Evolutionary conservation across 2,797 vertebrate species (phyloP).

Genomic region (Decapterus maruadsi): DNA sequence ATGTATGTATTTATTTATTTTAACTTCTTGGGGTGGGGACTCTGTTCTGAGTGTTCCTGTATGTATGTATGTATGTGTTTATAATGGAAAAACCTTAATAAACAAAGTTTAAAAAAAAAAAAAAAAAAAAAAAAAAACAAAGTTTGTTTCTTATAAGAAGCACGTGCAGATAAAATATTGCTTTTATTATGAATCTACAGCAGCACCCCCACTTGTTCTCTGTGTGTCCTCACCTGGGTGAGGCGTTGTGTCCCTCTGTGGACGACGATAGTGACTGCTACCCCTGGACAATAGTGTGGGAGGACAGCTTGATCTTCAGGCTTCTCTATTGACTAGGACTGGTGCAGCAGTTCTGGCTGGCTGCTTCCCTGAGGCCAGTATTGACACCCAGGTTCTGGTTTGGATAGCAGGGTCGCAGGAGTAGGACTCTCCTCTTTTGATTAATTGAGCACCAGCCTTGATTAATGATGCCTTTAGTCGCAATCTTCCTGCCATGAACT

Average conservation of each 20-base stretch:
- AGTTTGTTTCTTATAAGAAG: slow-evolving; percentile 15
- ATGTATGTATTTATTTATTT: no score
- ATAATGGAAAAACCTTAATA: no score
- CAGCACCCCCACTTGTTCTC: not conserved
- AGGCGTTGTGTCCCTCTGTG: slow-evolving; percentile 34
- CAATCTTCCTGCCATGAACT: slow-evolving; percentile 61
- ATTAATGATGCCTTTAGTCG: slow-evolving; percentile 80
- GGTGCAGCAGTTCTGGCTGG: slow-evolving; percentile 81
- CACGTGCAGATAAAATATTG: not conserved
- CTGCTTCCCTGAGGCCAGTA: slow-evolving; percentile 83
- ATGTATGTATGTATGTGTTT: no score
- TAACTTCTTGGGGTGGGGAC: no score
- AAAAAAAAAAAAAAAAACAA: slow-evolving; percentile 28
- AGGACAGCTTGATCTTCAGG: slow-evolving; percentile 77
- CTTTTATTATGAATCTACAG: not conserved
- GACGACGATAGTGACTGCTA: slow-evolving; percentile 46
- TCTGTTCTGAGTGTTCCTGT: no score
- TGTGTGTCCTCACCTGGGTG: not conserved
- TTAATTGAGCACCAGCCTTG: slow-evolving; percentile 81
- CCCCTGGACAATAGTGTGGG: slow-evolving; percentile 67
- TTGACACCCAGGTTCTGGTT: slow-evolving; percentile 83
- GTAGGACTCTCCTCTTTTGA: slow-evolving; percentile 76
- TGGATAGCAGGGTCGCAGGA: slow-evolving; percentile 75
- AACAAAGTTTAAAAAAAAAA: no score
- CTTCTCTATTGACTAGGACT: slow-evolving; percentile 82